Base-by-base conservation (phyloP, 2,797 vertebrate genomes). In the Bufotes viridis region DNA sequence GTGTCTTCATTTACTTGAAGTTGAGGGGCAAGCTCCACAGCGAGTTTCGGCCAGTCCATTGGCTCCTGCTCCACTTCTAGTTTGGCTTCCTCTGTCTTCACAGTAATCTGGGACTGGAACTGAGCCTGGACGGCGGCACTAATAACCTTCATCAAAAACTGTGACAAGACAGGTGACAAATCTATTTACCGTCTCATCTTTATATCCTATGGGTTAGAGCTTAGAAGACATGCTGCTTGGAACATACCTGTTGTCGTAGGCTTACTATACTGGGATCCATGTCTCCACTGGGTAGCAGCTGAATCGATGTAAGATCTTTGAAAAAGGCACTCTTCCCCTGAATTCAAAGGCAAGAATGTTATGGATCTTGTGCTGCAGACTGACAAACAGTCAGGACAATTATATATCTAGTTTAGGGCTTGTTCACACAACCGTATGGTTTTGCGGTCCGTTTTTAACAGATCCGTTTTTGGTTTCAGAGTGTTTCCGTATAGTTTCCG, bases 301-400 rank as follows among this genome's bases (percentile, higher is more conserved):
- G 98, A 94, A 99, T 97, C 89, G 97, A 96, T 1, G 96, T 97
- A 83, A 99, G 95, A 75, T 99, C 98, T 93, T 97, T 97, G 93
- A 99, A 99, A 95, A 99, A 99, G 2, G 98, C 98, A 72, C 98
- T 99, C 93, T 98, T 99, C 42, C 98, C 98, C 98, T 99, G 89
- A 70, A 92, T 12, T n/a, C 49, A 61, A 7, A 84, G n/a, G 53
- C 4, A 22, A 18, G 17, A n/a, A 82, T n/a, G 13, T 81, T 22
- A 81, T 34, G 0, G n/a, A 1, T 22, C 61, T 63, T 22, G 20
- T 63, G 61, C 7, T 63, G 22, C 10, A 42, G 42, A 42, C 42
- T 42, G 42, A 42, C 42, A 42, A 63, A 63, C 11, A n/a, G 8
- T 6, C 20, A 20, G 10, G 61, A 17, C 15, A 20, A 63, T 17